Evolutionary conservation across 2,888 invertebrate genomes (phyloP).

Genomic region (Pristionchus entomophagus): DNA sequence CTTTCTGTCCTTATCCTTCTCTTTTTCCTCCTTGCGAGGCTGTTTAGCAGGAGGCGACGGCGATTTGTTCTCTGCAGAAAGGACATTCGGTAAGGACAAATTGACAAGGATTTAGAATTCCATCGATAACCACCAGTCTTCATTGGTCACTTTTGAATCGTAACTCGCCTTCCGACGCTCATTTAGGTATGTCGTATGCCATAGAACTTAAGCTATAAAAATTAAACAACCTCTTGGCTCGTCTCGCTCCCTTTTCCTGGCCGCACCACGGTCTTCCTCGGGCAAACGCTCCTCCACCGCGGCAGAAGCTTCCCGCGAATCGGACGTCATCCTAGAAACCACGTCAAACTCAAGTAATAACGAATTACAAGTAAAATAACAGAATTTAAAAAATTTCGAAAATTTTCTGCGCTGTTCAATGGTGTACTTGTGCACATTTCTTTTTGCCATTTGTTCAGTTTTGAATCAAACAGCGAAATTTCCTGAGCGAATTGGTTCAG

Average conservation of each 20-base stretch:
- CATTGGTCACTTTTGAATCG: too few relatives aligned
- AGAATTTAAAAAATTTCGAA: neutral
- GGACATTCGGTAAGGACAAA: neutral
- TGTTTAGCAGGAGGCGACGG: constrained; percentile 42
- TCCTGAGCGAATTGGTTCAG: neutral
- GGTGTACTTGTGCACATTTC: neutral
- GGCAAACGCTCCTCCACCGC: constrained; percentile 21
- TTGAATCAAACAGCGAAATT: neutral
- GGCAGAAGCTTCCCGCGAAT: constrained; percentile 33
- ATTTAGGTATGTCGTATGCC: neutral
- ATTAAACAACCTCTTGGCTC: constrained; percentile 15
- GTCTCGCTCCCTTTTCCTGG: constrained; percentile 22
- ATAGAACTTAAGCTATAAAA: too few relatives aligned
- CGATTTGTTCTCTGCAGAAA: constrained; percentile 43
- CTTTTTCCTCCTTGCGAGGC: constrained; percentile 28
- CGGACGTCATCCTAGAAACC: constrained; percentile 31
- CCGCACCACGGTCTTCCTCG: constrained; percentile 14
- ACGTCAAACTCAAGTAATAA: neutral
- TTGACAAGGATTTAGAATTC: neutral
- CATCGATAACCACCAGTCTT: too few relatives aligned
- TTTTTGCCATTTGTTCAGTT: too few relatives aligned
- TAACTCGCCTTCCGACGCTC: too few relatives aligned
- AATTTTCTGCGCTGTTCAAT: neutral
- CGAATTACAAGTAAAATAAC: neutral
- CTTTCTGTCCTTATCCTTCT: constrained; percentile 40